Conservation (phyloP, 1,140 invertebrate species). For the Pygmarrhopalites habei region DNA sequence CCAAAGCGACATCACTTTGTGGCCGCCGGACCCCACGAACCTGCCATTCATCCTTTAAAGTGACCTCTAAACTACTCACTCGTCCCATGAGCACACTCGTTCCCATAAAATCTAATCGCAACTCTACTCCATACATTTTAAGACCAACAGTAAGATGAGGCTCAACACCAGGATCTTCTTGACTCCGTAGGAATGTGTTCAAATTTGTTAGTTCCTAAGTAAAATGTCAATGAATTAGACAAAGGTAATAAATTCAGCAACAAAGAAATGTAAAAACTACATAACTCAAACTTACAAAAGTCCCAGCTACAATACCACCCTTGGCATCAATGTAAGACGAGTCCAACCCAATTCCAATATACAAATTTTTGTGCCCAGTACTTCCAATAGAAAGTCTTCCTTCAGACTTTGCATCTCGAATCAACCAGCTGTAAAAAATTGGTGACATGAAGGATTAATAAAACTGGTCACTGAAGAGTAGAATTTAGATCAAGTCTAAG, state of each 20-base stretch:
- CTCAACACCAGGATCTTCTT: conserved; percentile 79
- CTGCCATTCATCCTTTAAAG: conserved; percentile 76
- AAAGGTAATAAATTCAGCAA: no score
- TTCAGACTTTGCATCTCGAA: conserved; percentile 79
- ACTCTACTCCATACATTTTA: conserved; percentile 74
- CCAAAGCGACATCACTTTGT: conserved; percentile 21
- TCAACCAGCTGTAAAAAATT: conserved; percentile 68
- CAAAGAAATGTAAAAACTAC: no score
- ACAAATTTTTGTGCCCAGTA: conserved; percentile 87
- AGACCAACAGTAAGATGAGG: conserved; percentile 82
- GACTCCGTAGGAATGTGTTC: conserved; percentile 74
- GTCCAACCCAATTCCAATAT: conserved; percentile 76
- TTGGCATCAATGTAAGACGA: conserved; percentile 89
- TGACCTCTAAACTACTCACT: conserved; percentile 71
- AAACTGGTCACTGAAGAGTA: background rate
- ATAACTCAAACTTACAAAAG: no score
- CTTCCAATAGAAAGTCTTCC: conserved; percentile 88
- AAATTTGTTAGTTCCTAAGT: conserved; percentile 83
- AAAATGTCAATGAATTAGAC: no score
- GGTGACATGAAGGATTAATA: background rate
- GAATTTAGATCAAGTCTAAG: no score
- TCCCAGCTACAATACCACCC: conserved; percentile 91
- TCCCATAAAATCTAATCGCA: conserved; percentile 92
- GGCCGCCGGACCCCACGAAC: conserved; percentile 46
- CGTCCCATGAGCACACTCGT: conserved; percentile 75